A percentile compares a stretch with the other conserved stretches of the same genome.
phyloP scores from a whole-genome alignment of 2,888 invertebrate species.

The Timema podura region DNA sequence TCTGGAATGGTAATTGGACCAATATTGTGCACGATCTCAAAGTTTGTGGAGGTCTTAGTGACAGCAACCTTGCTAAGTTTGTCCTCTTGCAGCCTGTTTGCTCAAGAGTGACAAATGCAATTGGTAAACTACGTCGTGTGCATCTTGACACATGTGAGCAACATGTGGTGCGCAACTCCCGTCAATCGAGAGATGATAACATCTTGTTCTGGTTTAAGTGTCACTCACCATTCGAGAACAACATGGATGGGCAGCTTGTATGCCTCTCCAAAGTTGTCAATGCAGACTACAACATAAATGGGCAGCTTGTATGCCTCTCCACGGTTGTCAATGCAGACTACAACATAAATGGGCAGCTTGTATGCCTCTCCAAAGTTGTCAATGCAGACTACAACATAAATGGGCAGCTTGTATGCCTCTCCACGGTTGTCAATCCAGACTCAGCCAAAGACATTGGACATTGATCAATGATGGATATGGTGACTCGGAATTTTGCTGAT shows the following conservation, averaged over 20 bases:
- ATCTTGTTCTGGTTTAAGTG: neutral
- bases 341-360: neutral
- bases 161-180: slow-evolving; percentile 34
- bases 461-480: neutral
- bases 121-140: slow-evolving; percentile 31
- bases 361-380: neutral
- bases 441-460: neutral
- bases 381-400: neutral
- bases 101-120: neutral
- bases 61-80: slow-evolving; percentile 1
- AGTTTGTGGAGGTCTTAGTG: slow-evolving; percentile 4
- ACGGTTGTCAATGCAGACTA: neutral
- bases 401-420: neutral
- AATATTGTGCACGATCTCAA: slow-evolving; percentile 12
- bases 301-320: neutral
- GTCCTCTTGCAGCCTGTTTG: slow-evolving; percentile 3
- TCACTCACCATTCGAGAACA: neutral
- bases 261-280: neutral
- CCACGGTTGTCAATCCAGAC: neutral
- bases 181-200: neutral
- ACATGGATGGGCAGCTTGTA: neutral
- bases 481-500: neutral
- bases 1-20: neutral
- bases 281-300: neutral
- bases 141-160: slow-evolving; percentile 35